phyloP scores from a whole-genome alignment of 2,888 invertebrate species.

The Phania funesta region DNA sequence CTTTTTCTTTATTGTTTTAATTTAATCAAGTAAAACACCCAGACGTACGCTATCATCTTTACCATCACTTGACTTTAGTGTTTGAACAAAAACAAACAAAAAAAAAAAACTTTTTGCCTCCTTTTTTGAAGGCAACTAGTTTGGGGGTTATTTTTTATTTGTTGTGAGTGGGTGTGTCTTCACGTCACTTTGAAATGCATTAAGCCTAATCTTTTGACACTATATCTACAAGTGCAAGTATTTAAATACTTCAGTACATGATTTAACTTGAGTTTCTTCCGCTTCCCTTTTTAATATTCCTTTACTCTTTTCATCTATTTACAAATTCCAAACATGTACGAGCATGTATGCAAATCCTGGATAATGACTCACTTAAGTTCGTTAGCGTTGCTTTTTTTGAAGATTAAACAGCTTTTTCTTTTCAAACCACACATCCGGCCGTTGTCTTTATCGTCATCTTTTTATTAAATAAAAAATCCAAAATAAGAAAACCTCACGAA shows the following conservation, averaged over 20 bases:
- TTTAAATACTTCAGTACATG: constrained; percentile 52
- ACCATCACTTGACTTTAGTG: background rate
- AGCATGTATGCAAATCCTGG: constrained; percentile 38
- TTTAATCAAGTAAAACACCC: too few species aligned
- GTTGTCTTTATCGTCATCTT: too few species aligned
- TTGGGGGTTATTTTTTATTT: background rate
- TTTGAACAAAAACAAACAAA: background rate
- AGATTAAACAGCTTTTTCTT: background rate
- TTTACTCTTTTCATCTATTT: background rate
- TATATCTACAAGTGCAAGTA: constrained; percentile 31
- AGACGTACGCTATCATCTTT: background rate
- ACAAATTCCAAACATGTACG: background rate
- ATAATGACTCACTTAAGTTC: constrained; percentile 55
- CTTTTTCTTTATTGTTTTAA: too few species aligned
- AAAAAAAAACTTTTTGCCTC: background rate
- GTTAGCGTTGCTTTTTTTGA: constrained; percentile 45
- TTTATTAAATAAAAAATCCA: too few species aligned
- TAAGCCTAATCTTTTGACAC: constrained; percentile 39
- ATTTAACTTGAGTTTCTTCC: constrained; percentile 37
- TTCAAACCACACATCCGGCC: background rate
- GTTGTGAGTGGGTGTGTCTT: background rate
- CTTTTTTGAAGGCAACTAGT: background rate
- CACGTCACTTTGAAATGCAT: constrained; percentile 3
- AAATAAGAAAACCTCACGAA: too few species aligned
- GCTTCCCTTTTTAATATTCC: constrained; percentile 16